Conservation (phyloP, 1,140 invertebrate species). For the Musca domestica region DNA sequence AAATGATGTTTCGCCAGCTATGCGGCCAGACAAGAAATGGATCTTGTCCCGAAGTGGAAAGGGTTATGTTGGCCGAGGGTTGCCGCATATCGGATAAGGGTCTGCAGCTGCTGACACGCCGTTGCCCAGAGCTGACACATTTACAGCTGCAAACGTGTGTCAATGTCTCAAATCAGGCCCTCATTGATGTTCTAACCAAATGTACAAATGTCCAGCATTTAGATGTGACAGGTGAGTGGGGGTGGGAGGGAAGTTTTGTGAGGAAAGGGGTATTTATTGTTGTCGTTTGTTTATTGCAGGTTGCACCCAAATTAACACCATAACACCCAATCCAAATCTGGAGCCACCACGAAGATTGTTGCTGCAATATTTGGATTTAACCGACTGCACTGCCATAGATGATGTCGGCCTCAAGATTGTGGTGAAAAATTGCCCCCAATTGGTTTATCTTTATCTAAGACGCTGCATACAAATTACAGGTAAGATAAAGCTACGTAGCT, state of each 20-base stretch:
- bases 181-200: constrained; percentile 60
- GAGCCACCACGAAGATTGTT: constrained; percentile 63
- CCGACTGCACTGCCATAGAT: constrained; percentile 79
- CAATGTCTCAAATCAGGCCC: constrained; percentile 56
- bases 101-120: constrained; percentile 64
- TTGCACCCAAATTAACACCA: constrained; percentile 68
- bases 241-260: not conserved
- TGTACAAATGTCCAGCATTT: constrained; percentile 69
- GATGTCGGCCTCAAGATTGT: constrained; percentile 80
- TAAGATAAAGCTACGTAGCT: constrained; percentile 41
- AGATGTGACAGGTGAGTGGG: constrained; percentile 68
- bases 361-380: constrained; percentile 75
- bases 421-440: constrained; percentile 80
- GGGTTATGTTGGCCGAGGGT: constrained; percentile 70
- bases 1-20: constrained; percentile 63
- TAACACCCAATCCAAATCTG: constrained; percentile 64
- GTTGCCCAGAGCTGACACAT: constrained; percentile 72
- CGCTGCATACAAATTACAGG: constrained; percentile 82
- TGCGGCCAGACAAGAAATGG: constrained; percentile 60
- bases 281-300: constrained; percentile 55
- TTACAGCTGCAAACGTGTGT: constrained; percentile 70
- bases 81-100: constrained; percentile 74
- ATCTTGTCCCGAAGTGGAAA: constrained; percentile 62
- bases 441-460: constrained; percentile 84
- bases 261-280: not conserved